phyloP scores from a whole-genome alignment of 2,888 invertebrate genomes.

The Andrena minutula region DNA sequence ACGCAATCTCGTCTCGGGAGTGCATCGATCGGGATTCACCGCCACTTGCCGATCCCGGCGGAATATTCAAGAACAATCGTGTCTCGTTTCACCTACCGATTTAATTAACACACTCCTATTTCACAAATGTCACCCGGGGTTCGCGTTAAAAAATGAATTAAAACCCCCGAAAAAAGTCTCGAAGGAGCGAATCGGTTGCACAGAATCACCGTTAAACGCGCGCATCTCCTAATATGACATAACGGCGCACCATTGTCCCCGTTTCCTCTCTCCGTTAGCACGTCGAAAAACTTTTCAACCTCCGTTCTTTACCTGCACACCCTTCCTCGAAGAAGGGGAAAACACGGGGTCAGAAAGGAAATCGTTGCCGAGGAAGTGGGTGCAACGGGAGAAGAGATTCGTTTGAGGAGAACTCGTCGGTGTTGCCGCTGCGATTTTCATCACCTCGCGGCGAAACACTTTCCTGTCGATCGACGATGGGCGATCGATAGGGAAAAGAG shows the following conservation, averaged over 20 bases:
- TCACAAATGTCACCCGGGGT: not conserved
- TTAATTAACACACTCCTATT: not conserved
- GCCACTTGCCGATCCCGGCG: not conserved
- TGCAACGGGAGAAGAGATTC: not conserved
- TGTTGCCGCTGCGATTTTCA: not conserved
- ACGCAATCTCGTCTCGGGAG: slow-evolving; percentile 23
- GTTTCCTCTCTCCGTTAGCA: slow-evolving; percentile 3
- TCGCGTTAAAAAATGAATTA: too few species aligned
- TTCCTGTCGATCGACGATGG: not conserved
- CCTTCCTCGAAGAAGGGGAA: not conserved
- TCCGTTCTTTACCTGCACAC: not conserved
- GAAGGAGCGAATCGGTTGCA: slow-evolving; percentile 43
- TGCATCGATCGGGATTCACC: slow-evolving; percentile 2
- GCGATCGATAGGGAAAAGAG: not conserved
- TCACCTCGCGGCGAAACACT: not conserved
- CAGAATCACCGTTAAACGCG: slow-evolving; percentile 81
- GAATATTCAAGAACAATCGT: not conserved
- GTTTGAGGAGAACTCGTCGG: not conserved
- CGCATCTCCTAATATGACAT: slow-evolving; percentile 84
- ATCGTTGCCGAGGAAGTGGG: not conserved
- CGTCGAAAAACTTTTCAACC: slow-evolving; percentile 61
- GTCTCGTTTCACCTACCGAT: not conserved
- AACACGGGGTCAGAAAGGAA: not conserved
- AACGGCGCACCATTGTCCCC: slow-evolving; percentile 79
- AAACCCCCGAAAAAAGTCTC: too few species aligned